Percentiles rank a stretch among this genome's conserved stretches.
Conservation (phyloP, 2,113 vertebrate genomes). For the Takifugu bimaculatus region DNA sequence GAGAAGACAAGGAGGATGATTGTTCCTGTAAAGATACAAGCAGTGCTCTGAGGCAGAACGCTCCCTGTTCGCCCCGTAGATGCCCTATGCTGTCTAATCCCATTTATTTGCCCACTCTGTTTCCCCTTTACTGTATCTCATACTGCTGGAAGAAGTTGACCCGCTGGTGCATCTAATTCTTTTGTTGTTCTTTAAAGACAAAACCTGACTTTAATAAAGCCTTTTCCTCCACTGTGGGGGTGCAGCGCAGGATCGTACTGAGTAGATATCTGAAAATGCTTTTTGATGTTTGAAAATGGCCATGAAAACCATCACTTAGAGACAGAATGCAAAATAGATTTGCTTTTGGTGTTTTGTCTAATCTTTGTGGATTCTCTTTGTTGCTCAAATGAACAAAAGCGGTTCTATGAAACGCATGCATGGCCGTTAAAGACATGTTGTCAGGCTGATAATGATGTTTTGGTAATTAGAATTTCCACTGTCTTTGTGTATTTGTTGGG, state of each 20-base stretch:
- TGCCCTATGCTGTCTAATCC: slow-evolving; percentile 63
- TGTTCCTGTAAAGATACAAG: slow-evolving; percentile 43
- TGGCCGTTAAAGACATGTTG: too few relatives aligned
- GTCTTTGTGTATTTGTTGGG: too few relatives aligned
- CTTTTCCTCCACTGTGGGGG: background rate
- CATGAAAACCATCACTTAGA: too few relatives aligned
- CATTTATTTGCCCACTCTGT: slow-evolving; percentile 52
- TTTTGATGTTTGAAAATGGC: too few relatives aligned
- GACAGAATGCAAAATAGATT: too few relatives aligned
- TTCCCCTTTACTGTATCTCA: slow-evolving; percentile 48
- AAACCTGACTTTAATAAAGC: slow-evolving; percentile 3
- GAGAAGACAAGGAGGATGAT: slow-evolving; percentile 15
- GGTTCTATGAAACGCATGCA: too few relatives aligned
- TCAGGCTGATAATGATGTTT: too few relatives aligned
- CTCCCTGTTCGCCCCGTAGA: slow-evolving; percentile 58
- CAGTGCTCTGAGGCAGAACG: slow-evolving; percentile 54
- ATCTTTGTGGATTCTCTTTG: too few relatives aligned
- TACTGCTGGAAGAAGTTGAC: slow-evolving; percentile 41
- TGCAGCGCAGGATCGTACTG: background rate
- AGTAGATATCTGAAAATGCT: too few relatives aligned
- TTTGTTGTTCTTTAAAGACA: slow-evolving; percentile 8
- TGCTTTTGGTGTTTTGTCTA: too few relatives aligned
- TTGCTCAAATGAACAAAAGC: too few relatives aligned
- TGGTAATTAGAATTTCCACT: too few relatives aligned
- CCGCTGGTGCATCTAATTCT: slow-evolving; percentile 13